Base-by-base conservation (phyloP, 2,797 vertebrate species). In the Hafferia zeledoni region DNA sequence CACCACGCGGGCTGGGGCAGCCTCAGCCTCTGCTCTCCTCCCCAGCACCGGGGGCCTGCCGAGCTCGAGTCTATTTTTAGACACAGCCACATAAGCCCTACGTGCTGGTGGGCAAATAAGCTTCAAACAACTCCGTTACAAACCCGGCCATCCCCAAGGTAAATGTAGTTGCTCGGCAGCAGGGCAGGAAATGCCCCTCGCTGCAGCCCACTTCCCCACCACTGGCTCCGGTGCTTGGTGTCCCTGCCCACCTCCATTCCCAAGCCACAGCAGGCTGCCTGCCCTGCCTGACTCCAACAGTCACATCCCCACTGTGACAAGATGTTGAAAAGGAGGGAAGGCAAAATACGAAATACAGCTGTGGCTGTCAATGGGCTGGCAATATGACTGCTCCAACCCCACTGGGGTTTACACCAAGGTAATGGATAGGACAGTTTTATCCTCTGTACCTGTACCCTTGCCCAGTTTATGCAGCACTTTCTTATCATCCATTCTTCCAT, bases 31-130 rank as follows among this genome's bases (percentile, higher is more conserved):
- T 79, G 63, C 90, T 77, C 56, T 64, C 78, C 71, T 20, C 52
- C 22, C 83, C 28, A 6, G 23, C 76, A 25, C 68, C 1, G 13
- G 52, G 70, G 56, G 33, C 86, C 39, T 33, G 28, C 11, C 4
- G 2, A 76, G 78, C 30, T 64, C 14, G 2, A 5, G 9, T 59
- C 93, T 88, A 63, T 95, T 91, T 96, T 95, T 95, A 94, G 83
- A 70, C 90, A 59, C 57, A 47, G 53, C 57, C 89, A 44, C 70
- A 60, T 43, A 80, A 95, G 64, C 60, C 80, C 53, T 75, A 8
- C 11, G 3, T 83, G 94, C 88, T 47, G 27, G 44, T 59, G 57
- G 53, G 44, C 3, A n/a, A 60, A 85, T 15, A 55, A 47, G 70
- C 70, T 82, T n/a, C 61, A 11, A 79, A 23, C 52, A 55, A 10